phyloP scores from a whole-genome alignment of 1,140 invertebrate genomes.

The Brachionus paranguensis region DNA sequence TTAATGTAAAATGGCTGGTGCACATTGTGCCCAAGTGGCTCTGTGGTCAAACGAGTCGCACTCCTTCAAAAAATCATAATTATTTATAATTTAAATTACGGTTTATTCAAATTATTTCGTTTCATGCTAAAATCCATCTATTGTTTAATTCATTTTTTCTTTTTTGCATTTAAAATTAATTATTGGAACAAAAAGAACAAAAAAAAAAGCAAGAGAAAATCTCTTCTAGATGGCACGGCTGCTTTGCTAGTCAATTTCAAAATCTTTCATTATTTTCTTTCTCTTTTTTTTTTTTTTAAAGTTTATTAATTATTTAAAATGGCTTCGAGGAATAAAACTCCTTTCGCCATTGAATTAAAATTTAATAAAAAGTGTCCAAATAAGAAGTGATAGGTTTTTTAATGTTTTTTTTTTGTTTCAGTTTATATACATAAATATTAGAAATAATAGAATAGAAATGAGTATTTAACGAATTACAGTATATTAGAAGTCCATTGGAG shows the following conservation, averaged over 20 bases:
- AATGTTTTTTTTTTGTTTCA: too few relatives aligned
- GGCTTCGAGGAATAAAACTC: too few relatives aligned
- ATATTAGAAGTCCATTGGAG: too few relatives aligned
- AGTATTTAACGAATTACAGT: too few relatives aligned
- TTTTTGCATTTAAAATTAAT: neutral
- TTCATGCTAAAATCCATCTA: neutral
- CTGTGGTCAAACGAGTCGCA: neutral
- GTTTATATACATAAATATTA: too few relatives aligned
- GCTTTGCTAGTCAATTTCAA: neutral
- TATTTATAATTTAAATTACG: constrained; percentile 9
- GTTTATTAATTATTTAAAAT: too few relatives aligned
- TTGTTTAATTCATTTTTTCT: neutral
- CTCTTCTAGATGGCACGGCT: neutral
- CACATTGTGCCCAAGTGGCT: neutral
- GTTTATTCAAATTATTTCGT: constrained; percentile 2
- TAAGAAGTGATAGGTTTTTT: too few relatives aligned
- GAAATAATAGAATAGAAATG: too few relatives aligned
- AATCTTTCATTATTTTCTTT: neutral
- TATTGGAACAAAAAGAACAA: neutral
- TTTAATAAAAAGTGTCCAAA: too few relatives aligned
- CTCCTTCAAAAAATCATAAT: constrained; percentile 6
- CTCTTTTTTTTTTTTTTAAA: too few relatives aligned
- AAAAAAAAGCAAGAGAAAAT: neutral
- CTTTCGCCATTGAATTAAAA: too few relatives aligned
- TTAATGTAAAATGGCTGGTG: constrained; percentile 18